A percentile compares a stretch with the other conserved stretches of the same genome.
Conservation (phyloP, 2,113 vertebrate species). For the Psettodes erumei region DNA sequence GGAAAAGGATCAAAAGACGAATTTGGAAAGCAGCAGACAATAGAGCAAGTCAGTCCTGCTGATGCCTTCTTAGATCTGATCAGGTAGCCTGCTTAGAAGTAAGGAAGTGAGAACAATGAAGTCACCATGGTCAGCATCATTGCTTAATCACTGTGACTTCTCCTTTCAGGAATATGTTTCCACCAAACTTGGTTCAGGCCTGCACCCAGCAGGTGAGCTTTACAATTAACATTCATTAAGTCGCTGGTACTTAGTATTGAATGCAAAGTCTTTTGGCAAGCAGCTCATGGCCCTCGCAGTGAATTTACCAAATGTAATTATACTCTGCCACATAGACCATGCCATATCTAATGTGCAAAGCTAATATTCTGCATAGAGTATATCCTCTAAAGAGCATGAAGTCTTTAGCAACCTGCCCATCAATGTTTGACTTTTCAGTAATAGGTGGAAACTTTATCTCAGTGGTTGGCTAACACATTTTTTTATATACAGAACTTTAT, state of each 20-base stretch:
- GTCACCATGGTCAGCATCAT: not conserved
- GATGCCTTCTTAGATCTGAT: slow-evolving; percentile 98
- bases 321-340: too few species aligned
- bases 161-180: slow-evolving; percentile 96
- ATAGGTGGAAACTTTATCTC: not conserved
- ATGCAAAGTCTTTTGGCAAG: not conserved
- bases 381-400: not conserved
- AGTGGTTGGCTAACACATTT: too few species aligned
- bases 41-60: slow-evolving; percentile 92
- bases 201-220: slow-evolving; percentile 96
- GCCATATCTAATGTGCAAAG: not conserved
- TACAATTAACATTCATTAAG: not conserved
- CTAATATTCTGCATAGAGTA: not conserved
- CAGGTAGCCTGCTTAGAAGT: slow-evolving; percentile 81
- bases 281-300: not conserved
- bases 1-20: slow-evolving; percentile 96
- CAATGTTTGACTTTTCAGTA: not conserved
- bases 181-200: slow-evolving; percentile 97
- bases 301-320: not conserved
- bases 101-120: not conserved
- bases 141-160: slow-evolving; percentile 34
- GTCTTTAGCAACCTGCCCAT: too few species aligned
- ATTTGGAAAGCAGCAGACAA: slow-evolving; percentile 94
- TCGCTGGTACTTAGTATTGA: not conserved
- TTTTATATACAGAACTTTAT: too few species aligned